These are phyloP conservation scores for Cassiopea andromeda DNA, from an alignment of 30 jellyfish, hydroid and myxozoan species.

Conservation along the genomic window DNA sequence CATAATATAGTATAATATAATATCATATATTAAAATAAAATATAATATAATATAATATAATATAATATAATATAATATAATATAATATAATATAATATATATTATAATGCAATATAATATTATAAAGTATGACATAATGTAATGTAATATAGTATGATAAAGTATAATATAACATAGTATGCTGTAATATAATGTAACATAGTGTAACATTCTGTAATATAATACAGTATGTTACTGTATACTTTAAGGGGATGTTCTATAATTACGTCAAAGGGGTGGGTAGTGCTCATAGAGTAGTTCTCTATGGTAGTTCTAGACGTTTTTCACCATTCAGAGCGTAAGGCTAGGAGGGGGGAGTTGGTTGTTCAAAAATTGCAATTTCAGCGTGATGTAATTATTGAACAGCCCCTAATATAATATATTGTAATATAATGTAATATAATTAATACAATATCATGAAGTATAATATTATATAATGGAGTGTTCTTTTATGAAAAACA, in stretches of 20 bases:
- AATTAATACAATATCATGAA: background rate
- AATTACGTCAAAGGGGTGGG: too few relatives aligned
- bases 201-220: too few relatives aligned
- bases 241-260: too few relatives aligned
- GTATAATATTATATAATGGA: background rate
- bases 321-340: too few relatives aligned
- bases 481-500: background rate
- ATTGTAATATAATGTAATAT: background rate
- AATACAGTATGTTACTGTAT: too few relatives aligned
- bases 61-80: background rate
- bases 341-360: too few relatives aligned
- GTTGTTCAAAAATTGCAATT: too few relatives aligned
- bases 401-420: background rate
- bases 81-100: background rate
- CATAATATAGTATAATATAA: constrained; percentile 6
- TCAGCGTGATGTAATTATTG: too few relatives aligned
- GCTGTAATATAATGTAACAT: too few relatives aligned
- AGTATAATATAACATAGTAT: too few relatives aligned
- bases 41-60: background rate
- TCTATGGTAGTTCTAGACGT: too few relatives aligned
- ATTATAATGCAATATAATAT: background rate
- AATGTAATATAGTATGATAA: background rate
- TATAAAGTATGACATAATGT: background rate
- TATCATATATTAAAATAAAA: background rate
- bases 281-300: too few relatives aligned